Evolutionary conservation across 2,888 invertebrate species (phyloP), one percentile per base, ranked within the genome.

Genomic region (Metallyticus violacea): DNA sequence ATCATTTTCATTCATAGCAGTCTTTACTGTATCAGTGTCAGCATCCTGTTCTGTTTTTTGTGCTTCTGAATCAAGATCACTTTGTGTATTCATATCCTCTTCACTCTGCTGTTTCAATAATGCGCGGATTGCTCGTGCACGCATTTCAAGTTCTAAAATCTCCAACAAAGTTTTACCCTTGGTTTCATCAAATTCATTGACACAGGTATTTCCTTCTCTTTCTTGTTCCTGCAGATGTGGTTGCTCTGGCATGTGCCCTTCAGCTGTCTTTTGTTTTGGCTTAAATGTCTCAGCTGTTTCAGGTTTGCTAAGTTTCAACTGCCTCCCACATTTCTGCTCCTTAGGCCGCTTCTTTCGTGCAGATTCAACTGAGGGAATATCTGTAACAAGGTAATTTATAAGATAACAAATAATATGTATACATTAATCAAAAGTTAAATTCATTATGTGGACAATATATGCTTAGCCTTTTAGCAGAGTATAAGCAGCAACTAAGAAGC

Each of bases 121-220:
- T 7, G 87, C 87, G 27, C 87, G 28, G 15, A 87, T 87, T 40
- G 87, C 87, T 26, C 87, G 26, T 40, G 87, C 87, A 26, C 87
- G 40, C 87, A 87, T 87, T 77, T 87, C 87, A 27, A 87, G 28
- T n/a, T 87, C 87, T 77, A 87, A 79, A 22, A 87, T 87, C 76
- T 87, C 87, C 27, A 87, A 28, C 27, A 87, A 27, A 29, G 80
- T 87, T 26, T 87, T 87, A 1, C 85, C 81, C n/a, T 87, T 80
- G 27, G n/a, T 81, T n/a, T 81, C 81, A 29, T 87, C 81, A 27
- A 79, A 26, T 28, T 77, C 30, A 1, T 27, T 83, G 77, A 6
- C 27, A 26, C 1, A 7, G n/a, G 26, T 6, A 9, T n/a, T 15
- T 4, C 26, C 7, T 86, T 81, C 26, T 26, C 80, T 78, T 81